Evolutionary conservation across 2,888 invertebrate genomes (phyloP).

Genomic region (Tetragnatha montana): DNA sequence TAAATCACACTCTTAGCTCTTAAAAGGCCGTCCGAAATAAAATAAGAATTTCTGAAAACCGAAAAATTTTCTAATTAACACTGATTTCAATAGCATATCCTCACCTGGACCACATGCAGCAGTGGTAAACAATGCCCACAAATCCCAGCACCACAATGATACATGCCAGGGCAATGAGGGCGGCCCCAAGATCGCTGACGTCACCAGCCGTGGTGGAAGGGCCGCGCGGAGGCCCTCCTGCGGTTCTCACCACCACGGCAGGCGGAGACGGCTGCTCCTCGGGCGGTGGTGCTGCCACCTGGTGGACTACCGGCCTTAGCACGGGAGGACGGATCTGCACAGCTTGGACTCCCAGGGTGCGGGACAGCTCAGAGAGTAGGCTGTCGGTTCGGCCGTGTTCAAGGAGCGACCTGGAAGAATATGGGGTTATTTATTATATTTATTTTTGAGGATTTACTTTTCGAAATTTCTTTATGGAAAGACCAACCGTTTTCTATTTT

Average conservation of each 20-base stretch:
- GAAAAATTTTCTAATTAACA: neutral
- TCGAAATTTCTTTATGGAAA: too few species aligned
- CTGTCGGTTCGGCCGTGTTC: conserved; percentile 82
- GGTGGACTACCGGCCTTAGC: conserved; percentile 72
- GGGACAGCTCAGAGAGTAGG: conserved; percentile 83
- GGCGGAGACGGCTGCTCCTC: conserved; percentile 45
- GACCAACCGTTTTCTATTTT: too few species aligned
- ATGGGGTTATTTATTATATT: conserved; percentile 62
- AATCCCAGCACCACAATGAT: conserved; percentile 91
- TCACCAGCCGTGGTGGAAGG: conserved; percentile 57
- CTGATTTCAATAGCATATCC: neutral
- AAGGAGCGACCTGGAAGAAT: conserved; percentile 81
- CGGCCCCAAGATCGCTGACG: conserved; percentile 75
- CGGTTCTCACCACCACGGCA: conserved; percentile 59
- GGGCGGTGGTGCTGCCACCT: conserved; percentile 29
- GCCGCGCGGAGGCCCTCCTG: conserved; percentile 55
- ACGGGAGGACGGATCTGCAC: conserved; percentile 82
- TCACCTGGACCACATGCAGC: conserved; percentile 94
- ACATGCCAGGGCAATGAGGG: conserved; percentile 89
- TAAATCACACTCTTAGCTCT: neutral
- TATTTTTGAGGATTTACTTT: too few species aligned
- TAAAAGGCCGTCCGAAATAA: neutral
- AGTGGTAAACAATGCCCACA: conserved; percentile 93
- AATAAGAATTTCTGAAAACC: neutral
- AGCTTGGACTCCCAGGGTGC: conserved; percentile 82